Percentiles rank a stretch among this genome's conserved stretches.
phyloP scores from a whole-genome alignment of 1,140 invertebrate genomes.

The Hylaeus anthracinus region DNA sequence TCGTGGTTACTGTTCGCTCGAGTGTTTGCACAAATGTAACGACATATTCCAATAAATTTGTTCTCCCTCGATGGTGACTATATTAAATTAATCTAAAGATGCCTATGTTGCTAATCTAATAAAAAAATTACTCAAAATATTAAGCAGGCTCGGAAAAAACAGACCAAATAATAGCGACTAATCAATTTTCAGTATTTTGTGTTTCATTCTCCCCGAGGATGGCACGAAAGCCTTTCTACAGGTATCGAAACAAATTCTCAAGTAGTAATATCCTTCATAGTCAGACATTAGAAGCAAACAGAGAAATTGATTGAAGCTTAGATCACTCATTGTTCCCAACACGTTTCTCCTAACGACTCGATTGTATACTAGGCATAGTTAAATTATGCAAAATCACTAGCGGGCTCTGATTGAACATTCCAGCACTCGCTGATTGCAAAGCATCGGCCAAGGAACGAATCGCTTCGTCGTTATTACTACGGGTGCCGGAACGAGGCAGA shows the following conservation, averaged over 20 bases:
- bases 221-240: too few relatives aligned
- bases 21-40: slow-evolving; percentile 24
- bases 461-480: slow-evolving; percentile 33
- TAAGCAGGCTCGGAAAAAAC: too few relatives aligned
- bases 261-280: not conserved
- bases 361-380: not conserved
- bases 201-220: too few relatives aligned
- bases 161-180: too few relatives aligned
- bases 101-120: too few relatives aligned
- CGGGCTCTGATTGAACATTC: not conserved
- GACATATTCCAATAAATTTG: slow-evolving; percentile 9
- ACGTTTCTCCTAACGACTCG: not conserved
- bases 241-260: not conserved
- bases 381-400: not conserved
- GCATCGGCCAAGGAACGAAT: slow-evolving; percentile 8
- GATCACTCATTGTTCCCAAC: not conserved
- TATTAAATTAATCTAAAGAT: too few relatives aligned
- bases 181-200: too few relatives aligned
- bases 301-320: not conserved
- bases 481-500: slow-evolving; percentile 30
- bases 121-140: too few relatives aligned
- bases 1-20: slow-evolving; percentile 35
- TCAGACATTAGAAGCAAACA: not conserved
- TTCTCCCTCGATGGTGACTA: too few relatives aligned
- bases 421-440: not conserved